Base-by-base conservation (phyloP, 2,888 invertebrate species). In the Drosophila acutilabella region DNA sequence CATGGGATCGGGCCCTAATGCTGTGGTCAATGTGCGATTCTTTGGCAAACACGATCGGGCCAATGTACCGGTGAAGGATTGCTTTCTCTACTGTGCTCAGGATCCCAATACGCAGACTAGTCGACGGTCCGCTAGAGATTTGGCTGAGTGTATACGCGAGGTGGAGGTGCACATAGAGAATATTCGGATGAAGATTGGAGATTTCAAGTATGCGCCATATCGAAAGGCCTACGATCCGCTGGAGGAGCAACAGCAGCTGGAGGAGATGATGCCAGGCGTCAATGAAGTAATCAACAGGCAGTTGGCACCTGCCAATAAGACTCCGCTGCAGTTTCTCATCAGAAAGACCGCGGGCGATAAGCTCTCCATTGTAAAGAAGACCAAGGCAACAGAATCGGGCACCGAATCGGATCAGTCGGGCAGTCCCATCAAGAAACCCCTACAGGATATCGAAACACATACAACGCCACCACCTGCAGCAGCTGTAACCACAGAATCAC, bases 21-120 rank as follows among this genome's bases (percentile, higher is more conserved):
- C 96, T 0, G 93, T 94, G 81, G 97, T 98, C 0, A 98, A 98
- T 92, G 98, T 98, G 2, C 93, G 98, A 2, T 99, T 99, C 93
- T 99, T 99, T 93, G 98, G 98, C 0, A 97, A 96, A 16, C 98
- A 99, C 93, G 98, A 98, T 92, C 94, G 97, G 59, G 97, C 98
- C 6, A 97, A 98, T 97, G 96, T 98, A 13, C 95, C 96, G 0
- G 94, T 95, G 0, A 95, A 95, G 78, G 97, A 98, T 91, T 96
- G 97, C 89, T 98, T 94, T 91, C 93, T 98, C 4, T 96, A 96
- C 91, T 97, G 96, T 0, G 94, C 95, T 83, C 95, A 95, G 81
- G 95, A 96, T 89, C 95, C 95, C 0, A 95, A 96, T 74, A 89
- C 90, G 18, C 90, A 90, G 59, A 91, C 91, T 1, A 91, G 91